These are phyloP conservation scores for Rattus norvegicus DNA, from an alignment of 2,113 vertebrate genomes.

Conservation along the genomic window DNA sequence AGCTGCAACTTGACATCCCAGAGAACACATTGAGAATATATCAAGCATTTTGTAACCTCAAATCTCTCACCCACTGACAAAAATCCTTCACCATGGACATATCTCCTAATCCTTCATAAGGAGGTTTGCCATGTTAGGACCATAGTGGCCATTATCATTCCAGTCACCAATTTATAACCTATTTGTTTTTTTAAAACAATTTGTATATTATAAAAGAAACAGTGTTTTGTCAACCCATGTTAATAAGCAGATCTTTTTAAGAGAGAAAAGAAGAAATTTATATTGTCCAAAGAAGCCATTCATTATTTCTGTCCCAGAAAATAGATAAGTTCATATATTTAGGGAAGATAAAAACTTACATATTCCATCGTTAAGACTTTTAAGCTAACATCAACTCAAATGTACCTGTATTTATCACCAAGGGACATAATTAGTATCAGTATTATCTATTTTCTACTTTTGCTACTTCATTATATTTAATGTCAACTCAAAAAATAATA, in stretches of 20 bases:
- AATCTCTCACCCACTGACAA: background rate
- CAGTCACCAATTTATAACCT: background rate
- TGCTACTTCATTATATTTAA: background rate
- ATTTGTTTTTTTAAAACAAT: background rate
- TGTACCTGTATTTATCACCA: background rate
- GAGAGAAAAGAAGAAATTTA: background rate
- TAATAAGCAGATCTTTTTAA: background rate
- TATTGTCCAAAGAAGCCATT: background rate
- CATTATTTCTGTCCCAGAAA: background rate
- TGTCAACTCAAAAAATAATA: constrained; percentile 24
- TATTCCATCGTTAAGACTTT: constrained; percentile 6
- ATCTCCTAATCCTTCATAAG: background rate
- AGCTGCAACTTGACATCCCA: background rate
- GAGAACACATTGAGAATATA: background rate
- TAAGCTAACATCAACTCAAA: background rate
- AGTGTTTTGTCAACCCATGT: background rate
- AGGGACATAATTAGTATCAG: constrained; percentile 22
- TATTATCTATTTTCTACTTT: background rate
- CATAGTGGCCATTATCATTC: background rate
- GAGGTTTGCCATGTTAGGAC: background rate
- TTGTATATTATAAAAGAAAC: background rate
- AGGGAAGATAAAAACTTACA: background rate
- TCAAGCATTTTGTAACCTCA: background rate
- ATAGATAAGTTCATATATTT: background rate
- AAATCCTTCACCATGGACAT: background rate